Conservation (phyloP, 2,888 invertebrate species). For the Kryphioiulus occultus region DNA sequence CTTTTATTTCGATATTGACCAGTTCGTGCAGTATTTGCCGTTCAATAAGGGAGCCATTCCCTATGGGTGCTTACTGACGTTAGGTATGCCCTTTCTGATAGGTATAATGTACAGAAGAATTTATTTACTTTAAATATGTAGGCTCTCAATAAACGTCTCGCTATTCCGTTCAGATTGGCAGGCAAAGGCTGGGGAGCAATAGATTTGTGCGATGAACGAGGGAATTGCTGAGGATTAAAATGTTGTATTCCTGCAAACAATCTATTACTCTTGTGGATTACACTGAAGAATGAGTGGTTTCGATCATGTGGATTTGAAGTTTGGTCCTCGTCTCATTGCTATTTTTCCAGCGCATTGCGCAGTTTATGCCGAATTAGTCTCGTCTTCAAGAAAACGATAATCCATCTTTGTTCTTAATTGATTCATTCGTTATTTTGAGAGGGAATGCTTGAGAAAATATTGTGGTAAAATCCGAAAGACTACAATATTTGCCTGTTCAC, state of each 20-base stretch:
- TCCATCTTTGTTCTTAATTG: background rate
- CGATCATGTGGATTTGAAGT: background rate
- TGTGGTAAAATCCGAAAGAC: background rate
- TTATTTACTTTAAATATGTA: background rate
- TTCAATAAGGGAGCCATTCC: background rate
- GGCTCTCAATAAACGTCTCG: background rate
- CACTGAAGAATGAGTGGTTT: background rate
- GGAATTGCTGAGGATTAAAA: background rate
- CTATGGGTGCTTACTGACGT: background rate
- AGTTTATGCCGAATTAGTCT: background rate
- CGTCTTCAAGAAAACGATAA: background rate
- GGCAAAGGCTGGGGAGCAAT: background rate
- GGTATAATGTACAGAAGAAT: background rate
- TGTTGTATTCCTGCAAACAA: background rate
- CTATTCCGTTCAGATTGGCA: background rate
- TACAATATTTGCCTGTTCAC: background rate
- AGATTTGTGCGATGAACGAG: background rate
- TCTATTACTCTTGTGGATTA: conserved; percentile 7
- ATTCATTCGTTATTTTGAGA: background rate
- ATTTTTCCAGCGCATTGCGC: background rate
- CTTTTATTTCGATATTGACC: background rate
- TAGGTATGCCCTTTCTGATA: background rate
- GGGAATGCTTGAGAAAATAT: background rate
- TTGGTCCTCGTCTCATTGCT: background rate
- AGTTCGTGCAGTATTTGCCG: background rate